Conservation (phyloP, 2,797 vertebrate genomes). For the Rallus crepitans region DNA sequence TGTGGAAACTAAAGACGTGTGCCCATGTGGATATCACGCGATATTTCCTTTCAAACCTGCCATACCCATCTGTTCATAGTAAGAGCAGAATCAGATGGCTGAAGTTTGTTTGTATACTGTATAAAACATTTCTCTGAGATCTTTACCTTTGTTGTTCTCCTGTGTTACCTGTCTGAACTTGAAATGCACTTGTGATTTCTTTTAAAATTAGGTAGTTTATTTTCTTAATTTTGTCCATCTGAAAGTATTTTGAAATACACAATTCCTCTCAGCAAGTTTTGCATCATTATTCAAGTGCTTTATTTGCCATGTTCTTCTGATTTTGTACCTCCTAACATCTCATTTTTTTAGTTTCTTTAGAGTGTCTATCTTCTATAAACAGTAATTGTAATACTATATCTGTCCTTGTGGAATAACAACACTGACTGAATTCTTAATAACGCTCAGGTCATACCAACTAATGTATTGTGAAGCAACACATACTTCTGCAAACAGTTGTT, state of each 20-base stretch:
- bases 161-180: neutral
- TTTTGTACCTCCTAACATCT: neutral
- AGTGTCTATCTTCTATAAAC: neutral
- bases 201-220: fast-evolving
- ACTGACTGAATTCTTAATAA: neutral
- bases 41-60: neutral
- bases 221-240: neutral
- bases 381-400: neutral
- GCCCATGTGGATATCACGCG: neutral
- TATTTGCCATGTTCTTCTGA: neutral
- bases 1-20: neutral
- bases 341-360: neutral
- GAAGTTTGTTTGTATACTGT: neutral
- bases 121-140: neutral
- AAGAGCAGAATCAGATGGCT: neutral
- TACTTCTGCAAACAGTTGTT: neutral
- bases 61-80: conserved; percentile 4
- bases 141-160: neutral
- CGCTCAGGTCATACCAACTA: neutral
- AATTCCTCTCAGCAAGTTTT: neutral
- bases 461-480: neutral
- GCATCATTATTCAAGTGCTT: neutral
- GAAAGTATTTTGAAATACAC: neutral
- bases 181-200: neutral
- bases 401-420: neutral